Conservation (phyloP, 1,140 invertebrate genomes). For the Telenomus remus region DNA sequence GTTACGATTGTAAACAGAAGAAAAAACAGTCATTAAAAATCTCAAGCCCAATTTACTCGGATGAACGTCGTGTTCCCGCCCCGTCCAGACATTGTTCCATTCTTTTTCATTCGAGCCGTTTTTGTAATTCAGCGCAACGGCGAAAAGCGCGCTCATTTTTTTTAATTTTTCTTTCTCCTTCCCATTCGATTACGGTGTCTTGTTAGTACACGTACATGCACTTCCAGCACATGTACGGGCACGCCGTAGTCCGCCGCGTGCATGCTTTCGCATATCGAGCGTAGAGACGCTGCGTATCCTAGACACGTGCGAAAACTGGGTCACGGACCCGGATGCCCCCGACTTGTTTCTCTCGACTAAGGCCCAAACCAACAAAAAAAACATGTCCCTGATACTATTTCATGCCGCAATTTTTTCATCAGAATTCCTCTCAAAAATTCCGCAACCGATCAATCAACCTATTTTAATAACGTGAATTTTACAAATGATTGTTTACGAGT, state of each 20-base stretch:
- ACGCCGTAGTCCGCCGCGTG: slow-evolving; percentile 23
- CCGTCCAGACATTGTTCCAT: not conserved
- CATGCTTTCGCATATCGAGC: slow-evolving; percentile 44
- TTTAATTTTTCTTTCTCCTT: not conserved
- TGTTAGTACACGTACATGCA: slow-evolving; percentile 29
- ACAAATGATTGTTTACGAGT: too few relatives aligned
- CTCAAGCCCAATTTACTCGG: too few relatives aligned
- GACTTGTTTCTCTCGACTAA: slow-evolving; percentile 21
- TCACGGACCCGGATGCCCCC: slow-evolving; percentile 51
- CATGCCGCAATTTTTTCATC: too few relatives aligned
- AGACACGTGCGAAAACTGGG: slow-evolving; percentile 58
- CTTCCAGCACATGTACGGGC: slow-evolving; percentile 19
- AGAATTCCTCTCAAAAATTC: too few relatives aligned
- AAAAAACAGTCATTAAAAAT: too few relatives aligned
- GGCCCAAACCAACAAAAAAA: slow-evolving; percentile 14
- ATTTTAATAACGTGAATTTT: too few relatives aligned
- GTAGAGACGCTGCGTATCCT: slow-evolving; percentile 46
- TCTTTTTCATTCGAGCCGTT: not conserved
- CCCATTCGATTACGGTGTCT: slow-evolving; percentile 16
- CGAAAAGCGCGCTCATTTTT: slow-evolving; percentile 10
- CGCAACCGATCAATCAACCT: too few relatives aligned
- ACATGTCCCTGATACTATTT: slow-evolving; percentile 9
- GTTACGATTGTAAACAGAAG: too few relatives aligned
- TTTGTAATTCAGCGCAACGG: slow-evolving; percentile 7
- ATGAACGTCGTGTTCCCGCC: too few relatives aligned